Percentiles rank a stretch among this genome's conserved stretches.
phyloP scores from a whole-genome alignment of 2,113 vertebrate genomes.

The Silurus meridionalis region DNA sequence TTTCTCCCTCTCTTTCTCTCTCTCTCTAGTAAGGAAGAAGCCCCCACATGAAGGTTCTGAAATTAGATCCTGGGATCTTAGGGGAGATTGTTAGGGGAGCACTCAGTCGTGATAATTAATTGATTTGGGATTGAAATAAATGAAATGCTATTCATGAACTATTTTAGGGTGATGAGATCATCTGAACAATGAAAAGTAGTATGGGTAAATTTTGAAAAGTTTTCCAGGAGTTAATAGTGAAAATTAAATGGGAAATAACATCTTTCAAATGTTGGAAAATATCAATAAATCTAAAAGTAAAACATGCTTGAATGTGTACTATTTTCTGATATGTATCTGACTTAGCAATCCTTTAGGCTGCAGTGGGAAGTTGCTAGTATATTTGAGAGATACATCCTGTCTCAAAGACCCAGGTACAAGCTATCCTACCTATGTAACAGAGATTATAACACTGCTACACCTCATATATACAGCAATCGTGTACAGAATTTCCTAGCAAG shows the following conservation, averaged over 20 bases:
- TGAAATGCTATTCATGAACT: conserved; percentile 40
- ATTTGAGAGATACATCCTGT: conserved; percentile 8
- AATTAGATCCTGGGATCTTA: conserved; percentile 34
- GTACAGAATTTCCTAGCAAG: not conserved
- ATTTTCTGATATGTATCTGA: not conserved
- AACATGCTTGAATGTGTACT: not conserved
- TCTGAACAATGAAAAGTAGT: no score
- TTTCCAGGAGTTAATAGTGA: not conserved
- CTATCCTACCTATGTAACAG: conserved; percentile 8
- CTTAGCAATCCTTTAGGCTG: conserved; percentile 3
- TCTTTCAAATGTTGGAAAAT: not conserved
- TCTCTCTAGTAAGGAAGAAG: conserved; percentile 21
- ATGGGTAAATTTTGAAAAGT: not conserved
- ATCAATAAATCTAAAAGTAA: not conserved
- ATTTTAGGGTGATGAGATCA: no score
- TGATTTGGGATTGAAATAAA: conserved; percentile 34
- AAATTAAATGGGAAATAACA: not conserved
- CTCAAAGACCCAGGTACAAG: not conserved
- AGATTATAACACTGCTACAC: not conserved
- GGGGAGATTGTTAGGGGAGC: conserved; percentile 24
- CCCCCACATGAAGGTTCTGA: conserved; percentile 44
- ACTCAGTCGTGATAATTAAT: conserved; percentile 34
- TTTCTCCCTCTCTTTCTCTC: not conserved
- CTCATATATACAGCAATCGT: not conserved
- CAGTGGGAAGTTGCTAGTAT: not conserved